Base-by-base conservation (phyloP, 2,113 vertebrate genomes). In the Choloepus hoffmanni region DNA sequence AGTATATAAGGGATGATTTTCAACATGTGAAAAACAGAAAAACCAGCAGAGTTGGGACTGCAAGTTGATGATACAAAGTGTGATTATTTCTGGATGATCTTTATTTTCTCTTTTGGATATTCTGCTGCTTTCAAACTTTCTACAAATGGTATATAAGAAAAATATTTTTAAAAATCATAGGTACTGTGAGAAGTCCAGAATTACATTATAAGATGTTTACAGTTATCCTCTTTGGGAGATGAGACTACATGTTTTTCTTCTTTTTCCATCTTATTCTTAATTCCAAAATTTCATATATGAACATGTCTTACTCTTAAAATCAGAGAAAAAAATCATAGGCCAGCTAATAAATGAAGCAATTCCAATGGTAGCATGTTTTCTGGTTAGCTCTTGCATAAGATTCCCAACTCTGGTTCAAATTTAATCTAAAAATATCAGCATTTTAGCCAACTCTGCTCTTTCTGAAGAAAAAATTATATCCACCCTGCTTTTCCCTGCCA, bases 91-190 rank as follows among this genome's bases (percentile, higher is more conserved):
- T 90, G 19, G 63, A 55, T 67, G 30, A 60, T 53, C 40, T 76
- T 67, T 74, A 63, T 77, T 92, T 92, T 58, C 30, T 67, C 65
- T 67, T 67, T 67, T 33, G 65, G 65, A 67, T 67, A 45, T 84
- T 83, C 53, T 91, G n/a, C 60, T 83, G 21, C 83, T 87, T 62
- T 89, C 36, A 91, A 65, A 88, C 14, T 83, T 92, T 33, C 70
- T 58, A 72, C 11, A 60, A 81, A 81, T n/a, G 28, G 19, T 26
- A 73, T 79, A 58, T 53, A 48, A 2, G 72, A 95, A 88, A 65
- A 62, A 48, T 40, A 73, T 45, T 21, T 82, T 13, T 23, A 53
- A 62, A 92, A 67, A 58, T 21, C 50, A 81, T 7, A 81, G 16
- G 18, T 24, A 45, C 74, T 58, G 21, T 43, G 87, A 63, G 53